Evolutionary conservation across 1,140 invertebrate species (phyloP).

Genomic region (Tetranychus cinnabarinus): DNA sequence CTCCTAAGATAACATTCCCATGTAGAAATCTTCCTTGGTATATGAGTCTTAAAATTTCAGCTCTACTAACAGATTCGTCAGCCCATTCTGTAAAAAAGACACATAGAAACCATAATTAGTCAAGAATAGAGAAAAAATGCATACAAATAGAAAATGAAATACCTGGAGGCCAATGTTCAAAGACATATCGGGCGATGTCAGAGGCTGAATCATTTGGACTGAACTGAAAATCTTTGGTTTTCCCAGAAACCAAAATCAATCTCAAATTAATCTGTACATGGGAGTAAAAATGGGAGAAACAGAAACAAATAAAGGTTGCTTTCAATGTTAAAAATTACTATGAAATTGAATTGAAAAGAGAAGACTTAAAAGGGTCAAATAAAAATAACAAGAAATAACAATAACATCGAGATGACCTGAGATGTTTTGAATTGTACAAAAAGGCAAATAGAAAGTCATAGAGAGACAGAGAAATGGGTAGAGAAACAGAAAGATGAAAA

Average conservation of each 20-base stretch:
- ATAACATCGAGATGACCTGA: too few relatives aligned
- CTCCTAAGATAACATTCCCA: slow-evolving; percentile 89
- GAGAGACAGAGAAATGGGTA: too few relatives aligned
- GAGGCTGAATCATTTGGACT: slow-evolving; percentile 84
- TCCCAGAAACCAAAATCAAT: slow-evolving; percentile 88
- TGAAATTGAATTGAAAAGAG: too few relatives aligned
- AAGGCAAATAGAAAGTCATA: too few relatives aligned
- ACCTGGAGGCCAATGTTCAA: slow-evolving; percentile 81
- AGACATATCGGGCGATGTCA: slow-evolving; percentile 93
- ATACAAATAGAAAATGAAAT: slow-evolving; percentile 10
- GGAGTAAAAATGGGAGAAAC: neutral
- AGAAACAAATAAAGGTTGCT: too few relatives aligned
- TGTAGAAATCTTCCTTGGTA: slow-evolving; percentile 98
- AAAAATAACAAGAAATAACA: too few relatives aligned
- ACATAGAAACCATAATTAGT: neutral
- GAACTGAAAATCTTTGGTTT: slow-evolving; percentile 97
- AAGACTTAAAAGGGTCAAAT: too few relatives aligned
- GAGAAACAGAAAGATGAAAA: too few relatives aligned
- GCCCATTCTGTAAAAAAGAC: slow-evolving; percentile 56
- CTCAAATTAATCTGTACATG: slow-evolving; percentile 59
- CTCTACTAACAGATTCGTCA: slow-evolving; percentile 76
- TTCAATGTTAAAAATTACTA: too few relatives aligned
- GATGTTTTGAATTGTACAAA: too few relatives aligned
- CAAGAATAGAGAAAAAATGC: slow-evolving; percentile 3
- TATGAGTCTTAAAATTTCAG: slow-evolving; percentile 90